Evolutionary conservation across 2,888 invertebrate species (phyloP).

Genomic region (Cephonodes hylas): DNA sequence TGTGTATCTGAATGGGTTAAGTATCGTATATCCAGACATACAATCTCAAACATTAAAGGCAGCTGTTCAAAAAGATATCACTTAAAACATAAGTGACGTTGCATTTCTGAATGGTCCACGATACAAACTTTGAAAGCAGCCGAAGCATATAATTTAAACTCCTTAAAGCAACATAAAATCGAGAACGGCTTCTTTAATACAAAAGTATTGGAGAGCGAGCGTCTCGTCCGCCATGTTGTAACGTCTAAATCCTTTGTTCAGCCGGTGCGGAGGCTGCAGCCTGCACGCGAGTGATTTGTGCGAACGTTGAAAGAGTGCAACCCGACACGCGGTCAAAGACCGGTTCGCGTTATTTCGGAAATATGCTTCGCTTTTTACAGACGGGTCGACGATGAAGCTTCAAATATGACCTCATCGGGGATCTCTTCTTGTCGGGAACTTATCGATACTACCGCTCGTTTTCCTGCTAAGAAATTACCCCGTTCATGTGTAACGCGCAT

Average conservation of each 20-base stretch:
- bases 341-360: slow-evolving; percentile 73
- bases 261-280: slow-evolving; percentile 29
- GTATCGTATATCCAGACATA: not conserved
- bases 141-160: slow-evolving; percentile 11
- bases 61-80: not conserved
- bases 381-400: slow-evolving; percentile 40
- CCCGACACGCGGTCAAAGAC: slow-evolving; percentile 69
- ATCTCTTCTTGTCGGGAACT: slow-evolving; percentile 44
- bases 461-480: slow-evolving; percentile 10
- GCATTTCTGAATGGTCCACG: not conserved
- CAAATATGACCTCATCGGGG: slow-evolving; percentile 66
- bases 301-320: slow-evolving; percentile 48
- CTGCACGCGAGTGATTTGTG: slow-evolving; percentile 60
- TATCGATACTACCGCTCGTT: slow-evolving; percentile 26
- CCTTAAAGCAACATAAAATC: slow-evolving; percentile 1
- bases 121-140: not conserved
- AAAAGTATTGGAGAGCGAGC: slow-evolving; percentile 7
- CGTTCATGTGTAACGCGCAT: slow-evolving; percentile 7
- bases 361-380: slow-evolving; percentile 58
- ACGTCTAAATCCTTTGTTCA: slow-evolving; percentile 26
- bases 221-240: not conserved
- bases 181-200: slow-evolving; percentile 6
- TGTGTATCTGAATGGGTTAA: not conserved
- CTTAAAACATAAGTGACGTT: too few species aligned
- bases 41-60: not conserved